Conservation (phyloP, 1,140 invertebrate species). For the Heterodera carotae region DNA sequence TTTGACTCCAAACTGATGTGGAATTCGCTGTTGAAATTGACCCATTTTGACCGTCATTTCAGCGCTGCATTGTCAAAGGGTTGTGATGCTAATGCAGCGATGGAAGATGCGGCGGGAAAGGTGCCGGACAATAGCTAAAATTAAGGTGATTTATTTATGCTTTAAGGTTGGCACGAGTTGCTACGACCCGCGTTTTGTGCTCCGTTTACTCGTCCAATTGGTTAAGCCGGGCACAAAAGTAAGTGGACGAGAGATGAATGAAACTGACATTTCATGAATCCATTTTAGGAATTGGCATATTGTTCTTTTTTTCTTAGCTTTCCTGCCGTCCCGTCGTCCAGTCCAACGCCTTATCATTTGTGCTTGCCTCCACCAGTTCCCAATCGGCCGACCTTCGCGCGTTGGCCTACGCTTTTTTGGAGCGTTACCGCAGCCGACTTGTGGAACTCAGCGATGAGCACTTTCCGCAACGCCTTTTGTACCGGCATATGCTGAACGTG, state of each 20-base stretch:
- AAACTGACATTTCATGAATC: no score
- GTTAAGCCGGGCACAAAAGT: constrained; percentile 51
- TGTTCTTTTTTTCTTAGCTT: constrained; percentile 41
- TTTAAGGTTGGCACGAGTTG: constrained; percentile 28
- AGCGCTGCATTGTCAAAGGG: neutral
- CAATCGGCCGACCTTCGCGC: constrained; percentile 37
- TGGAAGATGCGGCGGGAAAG: constrained; percentile 21
- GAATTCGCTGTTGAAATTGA: constrained; percentile 36
- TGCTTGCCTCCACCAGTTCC: constrained; percentile 52
- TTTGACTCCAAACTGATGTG: constrained; percentile 45
- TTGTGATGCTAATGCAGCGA: constrained; percentile 18
- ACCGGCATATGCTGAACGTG: constrained; percentile 42
- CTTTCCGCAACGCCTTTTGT: constrained; percentile 49
- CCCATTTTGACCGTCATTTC: constrained; percentile 27
- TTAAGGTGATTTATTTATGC: constrained; percentile 2
- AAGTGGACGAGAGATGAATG: no score
- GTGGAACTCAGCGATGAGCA: constrained; percentile 46
- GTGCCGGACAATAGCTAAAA: neutral
- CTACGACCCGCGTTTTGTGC: constrained; percentile 52
- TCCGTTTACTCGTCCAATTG: constrained; percentile 44
- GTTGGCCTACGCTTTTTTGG: constrained; percentile 46
- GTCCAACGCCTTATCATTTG: constrained; percentile 52
- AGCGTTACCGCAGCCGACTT: constrained; percentile 36
- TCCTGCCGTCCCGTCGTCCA: constrained; percentile 39
- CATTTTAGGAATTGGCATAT: no score